A percentile compares a stretch with the other conserved stretches of the same genome.
Evolutionary conservation across 2,113 vertebrate genomes (phyloP).

Genomic region (Anarrhichthys ocellatus): DNA sequence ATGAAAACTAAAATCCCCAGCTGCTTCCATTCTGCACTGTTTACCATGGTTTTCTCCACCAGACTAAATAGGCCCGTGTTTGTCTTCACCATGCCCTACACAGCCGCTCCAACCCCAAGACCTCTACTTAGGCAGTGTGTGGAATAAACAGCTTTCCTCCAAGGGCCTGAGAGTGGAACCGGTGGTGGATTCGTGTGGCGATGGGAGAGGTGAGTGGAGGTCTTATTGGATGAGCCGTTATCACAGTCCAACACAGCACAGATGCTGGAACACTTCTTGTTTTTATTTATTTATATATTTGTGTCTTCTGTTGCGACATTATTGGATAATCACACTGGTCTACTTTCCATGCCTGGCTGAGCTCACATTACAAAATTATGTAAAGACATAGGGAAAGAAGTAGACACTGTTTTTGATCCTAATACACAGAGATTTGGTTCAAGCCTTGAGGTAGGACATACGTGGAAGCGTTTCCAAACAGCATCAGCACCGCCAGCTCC

Average conservation of each 20-base stretch:
- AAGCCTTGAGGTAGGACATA: conserved; percentile 64
- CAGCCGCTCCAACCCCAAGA: conserved; percentile 70
- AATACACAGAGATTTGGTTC: conserved; percentile 75
- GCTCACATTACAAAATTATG: conserved; percentile 75
- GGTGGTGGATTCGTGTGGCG: conserved; percentile 35
- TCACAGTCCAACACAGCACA: conserved; percentile 72
- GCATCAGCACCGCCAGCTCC: conserved; percentile 46
- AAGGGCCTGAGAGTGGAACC: conserved; percentile 58
- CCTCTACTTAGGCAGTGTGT: conserved; percentile 74
- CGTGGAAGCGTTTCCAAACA: conserved; percentile 60
- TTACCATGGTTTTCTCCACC: conserved; percentile 71
- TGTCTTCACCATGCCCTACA: conserved; percentile 76
- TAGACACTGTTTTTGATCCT: conserved; percentile 69
- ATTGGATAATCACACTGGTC: conserved; percentile 69
- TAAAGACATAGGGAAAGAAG: conserved; percentile 76
- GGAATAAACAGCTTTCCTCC: conserved; percentile 82
- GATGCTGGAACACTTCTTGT: conserved; percentile 57
- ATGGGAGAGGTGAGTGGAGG: conserved; percentile 66
- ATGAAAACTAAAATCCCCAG: conserved; percentile 64
- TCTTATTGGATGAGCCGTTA: conserved; percentile 77
- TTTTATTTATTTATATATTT: conserved; percentile 53
- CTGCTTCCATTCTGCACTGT: conserved; percentile 75
- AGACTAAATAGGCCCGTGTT: conserved; percentile 80
- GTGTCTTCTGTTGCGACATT: conserved; percentile 37
- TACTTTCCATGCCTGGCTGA: conserved; percentile 69